Percentiles rank a stretch among this genome's conserved stretches.
phyloP scores from a whole-genome alignment of 2,113 vertebrate species.

The Charadrius vociferus region DNA sequence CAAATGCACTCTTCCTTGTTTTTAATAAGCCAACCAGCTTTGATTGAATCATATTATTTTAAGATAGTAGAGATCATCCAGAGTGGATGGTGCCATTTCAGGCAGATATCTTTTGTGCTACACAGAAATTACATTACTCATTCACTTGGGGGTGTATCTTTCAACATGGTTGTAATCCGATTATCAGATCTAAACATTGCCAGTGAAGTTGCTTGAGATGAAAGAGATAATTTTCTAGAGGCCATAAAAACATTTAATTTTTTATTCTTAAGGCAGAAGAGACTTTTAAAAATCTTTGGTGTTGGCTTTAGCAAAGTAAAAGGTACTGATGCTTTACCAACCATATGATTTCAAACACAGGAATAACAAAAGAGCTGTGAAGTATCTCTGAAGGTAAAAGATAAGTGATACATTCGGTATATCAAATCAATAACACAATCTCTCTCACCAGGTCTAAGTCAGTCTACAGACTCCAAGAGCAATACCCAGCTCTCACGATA shows the following conservation, averaged over 20 bases:
- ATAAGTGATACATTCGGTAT: not conserved
- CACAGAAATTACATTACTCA: not conserved
- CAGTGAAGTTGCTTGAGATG: slow-evolving; percentile 30
- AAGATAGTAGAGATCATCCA: not conserved
- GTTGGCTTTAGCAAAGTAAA: not conserved
- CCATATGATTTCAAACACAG: slow-evolving; percentile 1
- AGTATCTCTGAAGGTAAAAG: slow-evolving; percentile 44
- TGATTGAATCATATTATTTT: not conserved
- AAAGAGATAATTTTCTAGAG: slow-evolving; percentile 33
- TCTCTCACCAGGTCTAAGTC: not conserved
- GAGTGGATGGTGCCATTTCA: not conserved
- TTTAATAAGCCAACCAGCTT: not conserved
- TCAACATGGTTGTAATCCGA: not conserved
- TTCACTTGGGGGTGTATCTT: not conserved
- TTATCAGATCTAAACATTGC: slow-evolving; percentile 39
- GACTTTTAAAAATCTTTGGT: not conserved
- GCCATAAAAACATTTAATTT: slow-evolving; percentile 19
- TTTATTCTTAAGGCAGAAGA: slow-evolving; percentile 29
- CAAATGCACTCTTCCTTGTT: not conserved
- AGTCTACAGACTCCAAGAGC: not conserved
- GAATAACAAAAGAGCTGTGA: slow-evolving; percentile 21
- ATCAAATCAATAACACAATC: not conserved
- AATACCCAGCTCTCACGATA: not conserved
- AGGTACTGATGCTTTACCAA: slow-evolving; percentile 22
- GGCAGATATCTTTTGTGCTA: not conserved